Conservation (phyloP, 2,888 invertebrate species). For the Chalcosyrphus nemorum region DNA sequence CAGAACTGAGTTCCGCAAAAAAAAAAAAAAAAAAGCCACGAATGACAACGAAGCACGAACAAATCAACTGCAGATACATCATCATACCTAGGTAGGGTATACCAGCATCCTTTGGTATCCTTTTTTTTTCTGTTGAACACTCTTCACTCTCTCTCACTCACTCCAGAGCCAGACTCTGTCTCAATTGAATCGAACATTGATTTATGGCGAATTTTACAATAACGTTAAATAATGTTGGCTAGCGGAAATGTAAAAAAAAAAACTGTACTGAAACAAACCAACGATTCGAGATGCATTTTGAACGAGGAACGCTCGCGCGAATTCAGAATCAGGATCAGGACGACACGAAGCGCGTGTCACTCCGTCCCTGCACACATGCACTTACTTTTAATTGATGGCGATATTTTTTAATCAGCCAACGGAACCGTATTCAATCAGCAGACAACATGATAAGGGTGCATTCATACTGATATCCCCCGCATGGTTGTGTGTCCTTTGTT, state of each 20-base stretch:
- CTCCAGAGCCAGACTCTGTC: too few species aligned
- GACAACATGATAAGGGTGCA: constrained; percentile 68
- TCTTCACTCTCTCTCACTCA: constrained; percentile 29
- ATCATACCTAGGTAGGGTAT: constrained; percentile 24
- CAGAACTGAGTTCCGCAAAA: constrained; percentile 22
- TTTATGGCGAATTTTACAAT: constrained; percentile 71
- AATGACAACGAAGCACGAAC: constrained; percentile 42
- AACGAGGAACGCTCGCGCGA: constrained; percentile 66
- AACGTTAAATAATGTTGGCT: constrained; percentile 66
- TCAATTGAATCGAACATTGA: constrained; percentile 70
- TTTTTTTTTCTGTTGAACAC: constrained; percentile 48
- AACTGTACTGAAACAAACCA: constrained; percentile 8
- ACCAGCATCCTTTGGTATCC: constrained; percentile 61
- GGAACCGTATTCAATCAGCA: constrained; percentile 72
- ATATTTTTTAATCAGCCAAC: constrained; percentile 72
- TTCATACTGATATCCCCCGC: constrained; percentile 46
- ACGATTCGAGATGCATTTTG: constrained; percentile 65
- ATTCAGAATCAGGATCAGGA: constrained; percentile 61
- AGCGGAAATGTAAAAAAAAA: constrained; percentile 33
- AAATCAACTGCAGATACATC: constrained; percentile 35
- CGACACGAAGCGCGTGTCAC: constrained; percentile 61
- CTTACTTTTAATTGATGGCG: constrained; percentile 71
- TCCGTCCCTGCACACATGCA: constrained; percentile 44
- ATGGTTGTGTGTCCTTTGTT: constrained; percentile 29
- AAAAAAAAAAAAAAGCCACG: constrained; percentile 14